Evolutionary conservation across 2,888 invertebrate genomes (phyloP).

Genomic region (Morinoia aosen): DNA sequence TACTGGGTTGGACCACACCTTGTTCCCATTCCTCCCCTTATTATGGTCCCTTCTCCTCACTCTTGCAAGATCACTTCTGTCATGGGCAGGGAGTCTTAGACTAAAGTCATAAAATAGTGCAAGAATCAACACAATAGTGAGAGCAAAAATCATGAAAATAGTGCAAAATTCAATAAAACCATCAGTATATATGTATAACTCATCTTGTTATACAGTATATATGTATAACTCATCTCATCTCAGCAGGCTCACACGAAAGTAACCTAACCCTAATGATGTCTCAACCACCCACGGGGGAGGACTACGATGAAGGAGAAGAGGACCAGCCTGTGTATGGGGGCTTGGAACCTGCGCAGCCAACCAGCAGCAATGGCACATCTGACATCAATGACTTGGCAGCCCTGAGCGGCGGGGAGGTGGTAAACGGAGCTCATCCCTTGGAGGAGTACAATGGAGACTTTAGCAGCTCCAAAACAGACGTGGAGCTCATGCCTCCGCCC

Average conservation of each 20-base stretch:
- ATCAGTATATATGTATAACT: too few relatives aligned
- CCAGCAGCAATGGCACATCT: not conserved
- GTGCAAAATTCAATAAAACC: too few relatives aligned
- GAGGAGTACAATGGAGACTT: conserved; percentile 54
- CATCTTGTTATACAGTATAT: too few relatives aligned
- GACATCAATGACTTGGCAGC: not conserved
- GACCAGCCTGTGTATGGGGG: not conserved
- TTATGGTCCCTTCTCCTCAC: too few relatives aligned
- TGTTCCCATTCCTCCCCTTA: too few relatives aligned
- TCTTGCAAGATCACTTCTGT: not conserved
- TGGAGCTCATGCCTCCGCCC: conserved; percentile 89
- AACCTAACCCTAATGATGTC: not conserved
- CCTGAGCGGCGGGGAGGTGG: not conserved
- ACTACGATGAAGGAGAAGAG: conserved; percentile 75
- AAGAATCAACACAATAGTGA: too few relatives aligned
- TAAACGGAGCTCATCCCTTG: not conserved
- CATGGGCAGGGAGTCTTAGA: too few relatives aligned
- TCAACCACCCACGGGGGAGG: conserved; percentile 69
- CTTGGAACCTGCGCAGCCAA: not conserved
- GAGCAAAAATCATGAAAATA: too few relatives aligned
- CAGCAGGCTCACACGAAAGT: not conserved
- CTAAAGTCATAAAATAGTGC: too few relatives aligned
- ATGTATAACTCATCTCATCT: not conserved
- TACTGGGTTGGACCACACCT: too few relatives aligned
- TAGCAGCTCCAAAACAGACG: conserved; percentile 75